Conservation (phyloP, 2,888 invertebrate genomes). For the Lutraria lutraria region DNA sequence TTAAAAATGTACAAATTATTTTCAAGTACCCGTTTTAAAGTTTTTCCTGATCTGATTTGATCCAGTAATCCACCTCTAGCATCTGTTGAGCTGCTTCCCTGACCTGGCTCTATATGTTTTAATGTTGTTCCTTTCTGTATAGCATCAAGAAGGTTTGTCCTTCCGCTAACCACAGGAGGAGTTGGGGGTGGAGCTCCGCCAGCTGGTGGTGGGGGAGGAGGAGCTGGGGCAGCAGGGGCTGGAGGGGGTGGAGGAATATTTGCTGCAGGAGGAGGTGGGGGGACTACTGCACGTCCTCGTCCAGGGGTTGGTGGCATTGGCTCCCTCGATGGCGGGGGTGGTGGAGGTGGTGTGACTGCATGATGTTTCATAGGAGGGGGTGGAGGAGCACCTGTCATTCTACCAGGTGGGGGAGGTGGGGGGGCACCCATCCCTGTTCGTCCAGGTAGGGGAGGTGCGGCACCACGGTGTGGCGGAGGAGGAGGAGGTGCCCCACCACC, state of each 20-base stretch:
- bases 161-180: constrained; percentile 54
- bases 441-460: constrained; percentile 67
- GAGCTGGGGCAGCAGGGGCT: constrained; percentile 53
- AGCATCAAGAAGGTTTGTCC: constrained; percentile 73
- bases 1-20: no score
- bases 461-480: constrained; percentile 84
- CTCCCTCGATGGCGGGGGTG: constrained; percentile 62
- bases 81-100: constrained; percentile 48
- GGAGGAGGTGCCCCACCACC: constrained; percentile 74
- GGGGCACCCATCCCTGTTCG: constrained; percentile 62
- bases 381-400: constrained; percentile 64
- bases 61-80: constrained; percentile 91
- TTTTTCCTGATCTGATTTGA: constrained; percentile 95
- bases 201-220: constrained; percentile 46
- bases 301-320: constrained; percentile 75
- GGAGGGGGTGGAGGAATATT: constrained; percentile 76
- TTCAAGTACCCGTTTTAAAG: constrained; percentile 90
- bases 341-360: constrained; percentile 67
- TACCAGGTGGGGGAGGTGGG: constrained; percentile 67
- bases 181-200: constrained; percentile 52
- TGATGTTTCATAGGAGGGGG: constrained; percentile 69
- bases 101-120: constrained; percentile 87
- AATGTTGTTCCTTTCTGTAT: constrained; percentile 88
- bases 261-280: constrained; percentile 69
- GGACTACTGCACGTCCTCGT: constrained; percentile 39